Evolutionary conservation across 1,140 invertebrate genomes (phyloP), one percentile per base, ranked within the genome.

Genomic region (Cardiocondyla obscurior): DNA sequence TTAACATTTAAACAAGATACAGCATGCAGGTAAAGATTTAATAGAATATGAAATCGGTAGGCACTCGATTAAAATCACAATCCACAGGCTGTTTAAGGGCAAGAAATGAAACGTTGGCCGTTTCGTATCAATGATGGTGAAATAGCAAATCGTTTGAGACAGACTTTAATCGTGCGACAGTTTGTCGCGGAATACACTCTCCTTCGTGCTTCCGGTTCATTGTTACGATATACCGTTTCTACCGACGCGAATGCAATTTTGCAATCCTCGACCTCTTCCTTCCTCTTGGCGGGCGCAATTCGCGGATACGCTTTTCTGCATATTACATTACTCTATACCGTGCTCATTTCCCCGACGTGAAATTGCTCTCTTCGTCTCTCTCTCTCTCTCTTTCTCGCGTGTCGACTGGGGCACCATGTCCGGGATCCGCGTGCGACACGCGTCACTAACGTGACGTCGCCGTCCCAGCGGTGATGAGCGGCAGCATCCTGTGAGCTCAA

Each of bases 401-500:
- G 30, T 28, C 58, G 16, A 51, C 33, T 25, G 28, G 76, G 44
- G 12, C 57, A 64, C 28, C 51, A 62, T 72, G 82, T 89, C 69
- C 72, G 84, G 85, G 83, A 77, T 84, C 81, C 82, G 51, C 85
- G 39, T 82, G 64, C 53, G 70, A 79, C 84, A 86, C 81, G 74
- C 70, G 57, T 79, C 79, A 51, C 28, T 19, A 60, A 86, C 55
- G 58, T 46, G 76, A 22, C 67, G 51, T 62, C 76, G 73, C 85
- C 67, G 84, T 83, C 86, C 86, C 88, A 81, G 76, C 74, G 79
- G 64, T 74, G 88, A 88, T 90, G 90, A 90, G 81, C 89, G 90
- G 69, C 73, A 85, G 85, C 87, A 90, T 91, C 89, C 88, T 91
- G 87, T 86, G 76, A 84, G 85, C 70, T 58, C 77, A 72, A 84